Base-by-base conservation (phyloP, 2,888 invertebrate species). In the Microplitis deprimator region DNA sequence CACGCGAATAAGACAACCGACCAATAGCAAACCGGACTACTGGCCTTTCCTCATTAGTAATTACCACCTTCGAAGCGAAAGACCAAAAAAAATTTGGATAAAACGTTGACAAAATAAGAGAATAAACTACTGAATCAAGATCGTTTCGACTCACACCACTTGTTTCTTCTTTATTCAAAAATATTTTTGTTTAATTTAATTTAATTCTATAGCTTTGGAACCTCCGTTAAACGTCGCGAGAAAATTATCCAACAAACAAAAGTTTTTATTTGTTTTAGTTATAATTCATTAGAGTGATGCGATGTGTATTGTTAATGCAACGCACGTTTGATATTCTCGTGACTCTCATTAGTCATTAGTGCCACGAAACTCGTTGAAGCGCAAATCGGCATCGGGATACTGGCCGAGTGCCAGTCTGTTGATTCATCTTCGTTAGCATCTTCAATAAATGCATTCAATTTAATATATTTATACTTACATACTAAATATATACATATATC, bases 1-100 rank as follows among this genome's bases (percentile, higher is more conserved):
- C 88, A 87, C 85, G 87, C 85, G 84, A 85, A 83, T 82, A 81
- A 81, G 82, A 85, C 82, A 75, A 82, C 83, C 76, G 81, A 77
- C 79, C 81, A 82, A 82, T 83, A 77, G 84, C 83, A 83, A 82
- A 81, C 82, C 76, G 81, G 74, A 80, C 75, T 75, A 82, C 82
- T 77, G 81, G 75, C 81, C 75, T 75, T 81, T 77, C 79, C 80
- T 83, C 84, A 80, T 82, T 82, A 82, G 83, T 83, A 84, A 84
- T 86, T 86, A 84, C 81, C 83, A 82, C 84, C 82, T 65, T 82
- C 82, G 79, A 75, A 80, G 79, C 79, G 77, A 71, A 80, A 60
- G 65, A 50, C 50, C 29, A 68, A 69, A 68, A 61, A 68, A 10
- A 69, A 5, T 13, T 16, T 16, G 50, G 62, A 73, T 59, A 69